Evolutionary conservation across 1,140 invertebrate genomes (phyloP), one percentile per base, ranked within the genome.

Genomic region (Neodiprion pinetum): DNA sequence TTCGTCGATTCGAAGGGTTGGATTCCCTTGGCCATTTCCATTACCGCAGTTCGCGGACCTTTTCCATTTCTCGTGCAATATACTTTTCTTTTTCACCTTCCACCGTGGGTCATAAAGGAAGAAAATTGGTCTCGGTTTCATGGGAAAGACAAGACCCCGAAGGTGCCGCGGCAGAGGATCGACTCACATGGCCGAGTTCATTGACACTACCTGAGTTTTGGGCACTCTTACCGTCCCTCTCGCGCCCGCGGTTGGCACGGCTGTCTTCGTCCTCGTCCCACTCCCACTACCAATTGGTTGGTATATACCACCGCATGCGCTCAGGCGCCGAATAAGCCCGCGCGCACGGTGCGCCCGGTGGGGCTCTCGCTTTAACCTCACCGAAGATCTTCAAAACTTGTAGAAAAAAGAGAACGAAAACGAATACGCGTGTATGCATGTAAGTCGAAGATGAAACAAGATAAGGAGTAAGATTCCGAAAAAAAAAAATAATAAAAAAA

Each of bases 81-180:
- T 72, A 23, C 49, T 72, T 53, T 49, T 72, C 14, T 50, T 53
- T 49, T 49, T 12, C 61, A 7, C 61, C 8, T 50, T 72, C 28
- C 48, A 14, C 53, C 53, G 40, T 28, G 11, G 68, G 68, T 84
- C 79, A 82, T 85, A 86, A 85, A 88, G 83, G 85, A 81, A 85
- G 84, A 83, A 87, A 88, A 88, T 88, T 87, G 88, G 85, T 87
- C 83, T 86, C 81, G 85, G 83, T 84, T 82, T 82, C 86, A 87
- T 88, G 88, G 86, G 87, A 89, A 89, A 88, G 87, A 88, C 86
- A 88, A 88, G 87, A 88, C 87, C 86, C 85, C 85, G 85, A 86
- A 88, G 85, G 85, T 81, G 82, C 78, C 83, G 84, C 84, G 84
- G 79, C 77, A 76, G 76, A 75, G 70, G 68, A 75, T 75, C 71